These are phyloP conservation scores for Mus spretus DNA, from an alignment of 2,797 vertebrate species.

Conservation along the genomic window DNA sequence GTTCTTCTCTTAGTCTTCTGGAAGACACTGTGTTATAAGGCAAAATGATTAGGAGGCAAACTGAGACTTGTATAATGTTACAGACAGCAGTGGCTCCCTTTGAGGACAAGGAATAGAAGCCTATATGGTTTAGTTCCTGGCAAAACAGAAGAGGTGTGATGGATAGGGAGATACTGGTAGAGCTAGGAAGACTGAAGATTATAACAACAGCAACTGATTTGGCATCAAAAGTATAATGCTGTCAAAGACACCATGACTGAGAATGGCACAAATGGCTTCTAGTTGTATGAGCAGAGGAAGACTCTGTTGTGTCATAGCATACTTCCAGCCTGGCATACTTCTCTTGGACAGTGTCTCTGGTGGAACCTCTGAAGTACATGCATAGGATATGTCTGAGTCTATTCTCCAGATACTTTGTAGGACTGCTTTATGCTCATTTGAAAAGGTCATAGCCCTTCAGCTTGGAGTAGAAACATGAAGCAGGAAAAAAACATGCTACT, in stretches of 20 bases:
- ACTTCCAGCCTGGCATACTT: not conserved
- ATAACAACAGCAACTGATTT: not conserved
- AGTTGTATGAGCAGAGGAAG: conserved; percentile 84
- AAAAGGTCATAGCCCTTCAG: not conserved
- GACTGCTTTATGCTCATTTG: conserved; percentile 79
- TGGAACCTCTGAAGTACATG: conserved; percentile 80
- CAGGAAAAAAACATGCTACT: too few species aligned
- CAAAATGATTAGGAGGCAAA: not conserved
- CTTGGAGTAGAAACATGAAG: not conserved
- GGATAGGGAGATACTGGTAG: not conserved
- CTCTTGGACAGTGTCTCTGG: conserved; percentile 32
- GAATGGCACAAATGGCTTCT: not conserved
- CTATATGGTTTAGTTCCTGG: not conserved
- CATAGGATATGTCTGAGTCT: conserved; percentile 95
- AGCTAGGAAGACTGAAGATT: conserved; percentile 13
- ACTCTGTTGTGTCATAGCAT: conserved; percentile 78
- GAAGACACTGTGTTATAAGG: conserved; percentile 26
- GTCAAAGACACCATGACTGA: conserved; percentile 34
- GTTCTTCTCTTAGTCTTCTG: not conserved
- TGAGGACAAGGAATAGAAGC: not conserved
- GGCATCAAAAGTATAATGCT: not conserved
- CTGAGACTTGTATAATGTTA: not conserved
- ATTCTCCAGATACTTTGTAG: conserved; percentile 92
- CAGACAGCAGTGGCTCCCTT: not conserved
- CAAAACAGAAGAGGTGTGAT: not conserved